A percentile compares a stretch with the other conserved stretches of the same genome.
Conservation (phyloP, 2,797 vertebrate genomes). For the Danio choprae region DNA sequence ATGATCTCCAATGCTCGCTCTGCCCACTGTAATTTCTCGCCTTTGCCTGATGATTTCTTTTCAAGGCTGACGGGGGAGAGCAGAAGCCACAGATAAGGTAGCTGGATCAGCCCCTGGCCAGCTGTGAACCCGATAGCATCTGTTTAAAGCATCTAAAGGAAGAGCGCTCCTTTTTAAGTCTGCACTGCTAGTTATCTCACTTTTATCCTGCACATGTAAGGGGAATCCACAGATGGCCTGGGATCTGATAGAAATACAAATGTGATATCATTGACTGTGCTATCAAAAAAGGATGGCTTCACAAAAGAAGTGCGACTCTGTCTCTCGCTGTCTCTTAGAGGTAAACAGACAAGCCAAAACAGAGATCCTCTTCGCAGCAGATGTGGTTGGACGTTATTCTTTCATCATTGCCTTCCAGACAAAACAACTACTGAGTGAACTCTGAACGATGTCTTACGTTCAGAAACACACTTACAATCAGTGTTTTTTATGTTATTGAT, state of each 20-base stretch:
- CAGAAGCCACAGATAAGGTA: constrained; percentile 71
- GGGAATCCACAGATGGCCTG: constrained; percentile 69
- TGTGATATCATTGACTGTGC: constrained; percentile 63
- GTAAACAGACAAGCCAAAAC: constrained; percentile 60
- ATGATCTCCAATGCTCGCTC: constrained; percentile 54
- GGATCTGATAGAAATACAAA: constrained; percentile 69
- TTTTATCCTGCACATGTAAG: constrained; percentile 68
- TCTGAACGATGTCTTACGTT: constrained; percentile 60
- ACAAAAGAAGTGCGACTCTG: constrained; percentile 53
- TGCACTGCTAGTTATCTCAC: constrained; percentile 69
- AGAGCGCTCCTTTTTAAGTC: constrained; percentile 65
- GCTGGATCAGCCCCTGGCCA: constrained; percentile 70
- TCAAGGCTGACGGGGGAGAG: constrained; percentile 63
- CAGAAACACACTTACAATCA: constrained; percentile 22
- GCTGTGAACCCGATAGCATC: constrained; percentile 78
- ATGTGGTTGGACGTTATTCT: constrained; percentile 55
- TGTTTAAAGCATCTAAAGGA: constrained; percentile 74
- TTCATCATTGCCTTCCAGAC: constrained; percentile 67
- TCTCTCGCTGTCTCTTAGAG: constrained; percentile 30
- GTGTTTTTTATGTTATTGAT: constrained; percentile 53
- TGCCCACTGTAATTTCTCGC: constrained; percentile 56
- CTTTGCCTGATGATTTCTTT: constrained; percentile 72
- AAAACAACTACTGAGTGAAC: constrained; percentile 68
- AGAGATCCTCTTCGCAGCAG: constrained; percentile 52
- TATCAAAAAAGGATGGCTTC: constrained; percentile 41